Percentiles rank a stretch among this genome's conserved stretches.
Evolutionary conservation across 1,140 invertebrate genomes (phyloP).

Genomic region (Tachypleus tridentatus): DNA sequence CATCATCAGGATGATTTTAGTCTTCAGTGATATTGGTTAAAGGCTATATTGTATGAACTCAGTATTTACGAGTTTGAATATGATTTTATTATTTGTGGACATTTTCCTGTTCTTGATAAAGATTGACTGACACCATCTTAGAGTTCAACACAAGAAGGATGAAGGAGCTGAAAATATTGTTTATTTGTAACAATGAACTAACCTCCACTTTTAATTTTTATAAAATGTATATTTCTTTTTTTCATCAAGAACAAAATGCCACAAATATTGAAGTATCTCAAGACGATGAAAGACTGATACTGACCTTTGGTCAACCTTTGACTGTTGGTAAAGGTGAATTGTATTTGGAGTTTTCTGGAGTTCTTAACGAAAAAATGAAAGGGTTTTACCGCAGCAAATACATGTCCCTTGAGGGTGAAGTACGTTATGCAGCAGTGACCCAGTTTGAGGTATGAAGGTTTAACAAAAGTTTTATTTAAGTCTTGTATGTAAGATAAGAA

Average conservation of each 20-base stretch:
- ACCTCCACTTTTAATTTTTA: neutral
- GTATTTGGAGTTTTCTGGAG: constrained; percentile 59
- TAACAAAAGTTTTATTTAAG: too few relatives aligned
- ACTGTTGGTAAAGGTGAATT: constrained; percentile 51
- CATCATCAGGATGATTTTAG: too few relatives aligned
- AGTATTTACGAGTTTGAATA: too few relatives aligned
- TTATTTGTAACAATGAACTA: too few relatives aligned
- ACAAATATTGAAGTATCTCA: constrained; percentile 36
- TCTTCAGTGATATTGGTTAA: too few relatives aligned
- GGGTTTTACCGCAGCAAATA: constrained; percentile 90
- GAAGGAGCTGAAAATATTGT: too few relatives aligned
- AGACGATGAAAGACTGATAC: constrained; percentile 51
- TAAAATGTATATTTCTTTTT: neutral
- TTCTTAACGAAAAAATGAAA: constrained; percentile 87
- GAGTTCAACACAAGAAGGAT: too few relatives aligned
- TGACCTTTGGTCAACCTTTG: constrained; percentile 49
- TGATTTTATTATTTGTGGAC: too few relatives aligned
- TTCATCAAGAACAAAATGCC: neutral
- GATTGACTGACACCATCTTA: too few relatives aligned
- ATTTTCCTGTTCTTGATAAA: too few relatives aligned
- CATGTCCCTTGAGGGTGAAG: constrained; percentile 44
- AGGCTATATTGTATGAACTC: too few relatives aligned
- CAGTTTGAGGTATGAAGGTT: constrained; percentile 51
- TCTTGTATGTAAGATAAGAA: too few relatives aligned
- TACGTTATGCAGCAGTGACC: constrained; percentile 73